Evolutionary conservation across 1,140 invertebrate genomes (phyloP).

Genomic region (Hydropsyche tenuis): DNA sequence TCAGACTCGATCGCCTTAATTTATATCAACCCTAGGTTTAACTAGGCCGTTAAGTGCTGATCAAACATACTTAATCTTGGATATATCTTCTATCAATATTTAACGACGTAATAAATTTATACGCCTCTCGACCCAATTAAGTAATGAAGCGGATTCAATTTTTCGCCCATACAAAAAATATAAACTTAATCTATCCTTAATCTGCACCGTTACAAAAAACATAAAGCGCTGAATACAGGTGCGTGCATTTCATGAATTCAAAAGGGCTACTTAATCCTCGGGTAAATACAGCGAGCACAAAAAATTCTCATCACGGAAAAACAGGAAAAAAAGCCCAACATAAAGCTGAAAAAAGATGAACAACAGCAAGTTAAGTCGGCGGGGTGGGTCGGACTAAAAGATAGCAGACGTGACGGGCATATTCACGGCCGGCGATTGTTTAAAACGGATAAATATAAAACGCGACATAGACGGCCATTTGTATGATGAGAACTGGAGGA

Average conservation of each 20-base stretch:
- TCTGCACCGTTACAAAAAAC: background rate
- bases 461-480: too few relatives aligned
- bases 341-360: background rate
- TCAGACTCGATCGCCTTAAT: constrained; percentile 13
- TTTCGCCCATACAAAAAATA: too few relatives aligned
- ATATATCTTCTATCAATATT: constrained; percentile 2
- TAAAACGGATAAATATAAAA: too few relatives aligned
- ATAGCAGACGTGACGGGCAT: constrained; percentile 8
- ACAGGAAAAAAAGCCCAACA: background rate
- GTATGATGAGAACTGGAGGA: too few relatives aligned
- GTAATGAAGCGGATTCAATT: too few relatives aligned
- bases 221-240: background rate
- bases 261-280: constrained; percentile 10
- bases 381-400: background rate
- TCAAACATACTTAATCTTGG: constrained; percentile 1
- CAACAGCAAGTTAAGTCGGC: background rate
- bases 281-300: background rate
- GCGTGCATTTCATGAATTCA: constrained; percentile 14
- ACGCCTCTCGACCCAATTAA: too few relatives aligned
- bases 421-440: background rate
- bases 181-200: constrained; percentile 5
- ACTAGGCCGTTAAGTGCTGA: background rate
- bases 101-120: background rate
- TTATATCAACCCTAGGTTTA: background rate
- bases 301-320: constrained; percentile 18